Conservation (phyloP, 1,140 invertebrate genomes). For the Nasonia giraulti region DNA sequence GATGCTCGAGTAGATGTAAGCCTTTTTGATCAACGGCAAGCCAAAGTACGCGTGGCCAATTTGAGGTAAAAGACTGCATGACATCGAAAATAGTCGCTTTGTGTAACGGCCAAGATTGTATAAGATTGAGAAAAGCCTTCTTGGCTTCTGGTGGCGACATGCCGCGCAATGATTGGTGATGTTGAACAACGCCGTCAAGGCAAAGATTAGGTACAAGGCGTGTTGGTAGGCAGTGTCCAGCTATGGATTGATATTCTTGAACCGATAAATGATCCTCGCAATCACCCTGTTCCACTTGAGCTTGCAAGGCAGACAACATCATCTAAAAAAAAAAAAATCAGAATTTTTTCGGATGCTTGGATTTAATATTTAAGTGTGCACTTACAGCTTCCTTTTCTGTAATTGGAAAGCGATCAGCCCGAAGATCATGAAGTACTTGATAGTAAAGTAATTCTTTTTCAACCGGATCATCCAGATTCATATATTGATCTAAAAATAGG, state of each 20-base stretch:
- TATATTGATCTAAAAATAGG: slow-evolving; percentile 89
- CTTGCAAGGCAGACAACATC: slow-evolving; percentile 94
- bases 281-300: slow-evolving; percentile 93
- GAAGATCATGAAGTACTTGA: slow-evolving; percentile 92
- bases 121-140: slow-evolving; percentile 94
- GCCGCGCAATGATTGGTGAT: slow-evolving; percentile 90
- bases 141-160: slow-evolving; percentile 91
- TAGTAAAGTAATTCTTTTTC: slow-evolving; percentile 98
- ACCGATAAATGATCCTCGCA: slow-evolving; percentile 76
- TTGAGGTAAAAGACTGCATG: slow-evolving; percentile 96
- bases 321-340: slow-evolving; percentile 77
- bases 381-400: slow-evolving; percentile 94
- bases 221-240: slow-evolving; percentile 88
- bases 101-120: slow-evolving; percentile 94
- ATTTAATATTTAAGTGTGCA: slow-evolving; percentile 54
- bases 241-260: slow-evolving; percentile 84
- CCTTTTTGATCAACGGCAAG: slow-evolving; percentile 94
- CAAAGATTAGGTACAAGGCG: slow-evolving; percentile 83
- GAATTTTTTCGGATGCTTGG: slow-evolving; percentile 17
- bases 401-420: slow-evolving; percentile 92
- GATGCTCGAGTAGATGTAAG: slow-evolving; percentile 92
- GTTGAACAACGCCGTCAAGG: slow-evolving; percentile 87
- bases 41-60: slow-evolving; percentile 94
- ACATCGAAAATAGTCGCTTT: slow-evolving; percentile 96
- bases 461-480: slow-evolving; percentile 89